Conservation (phyloP, 1,140 invertebrate species). For the Lepidurus couesii region DNA sequence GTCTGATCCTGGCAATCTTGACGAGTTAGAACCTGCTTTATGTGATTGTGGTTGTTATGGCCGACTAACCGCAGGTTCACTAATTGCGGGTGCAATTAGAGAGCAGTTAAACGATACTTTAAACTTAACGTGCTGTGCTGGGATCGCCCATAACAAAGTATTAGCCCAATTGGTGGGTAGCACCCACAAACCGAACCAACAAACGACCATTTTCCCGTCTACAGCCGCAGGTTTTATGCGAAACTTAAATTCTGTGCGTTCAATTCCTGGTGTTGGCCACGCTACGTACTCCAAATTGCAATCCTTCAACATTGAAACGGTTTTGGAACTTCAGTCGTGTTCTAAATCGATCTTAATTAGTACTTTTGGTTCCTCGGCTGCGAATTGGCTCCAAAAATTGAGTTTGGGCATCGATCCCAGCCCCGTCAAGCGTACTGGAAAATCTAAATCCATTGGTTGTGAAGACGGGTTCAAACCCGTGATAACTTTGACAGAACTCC, state of each 20-base stretch:
- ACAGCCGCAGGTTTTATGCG: conserved; percentile 57
- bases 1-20: conserved; percentile 34
- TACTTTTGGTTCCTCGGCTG: conserved; percentile 59
- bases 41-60: conserved; percentile 65
- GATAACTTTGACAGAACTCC: conserved; percentile 61
- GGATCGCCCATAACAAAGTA: conserved; percentile 75
- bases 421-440: conserved; percentile 61
- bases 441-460: conserved; percentile 62
- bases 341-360: conserved; percentile 53
- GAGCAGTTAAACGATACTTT: conserved; percentile 57
- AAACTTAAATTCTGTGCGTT: conserved; percentile 51
- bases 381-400: conserved; percentile 59
- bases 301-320: conserved; percentile 56
- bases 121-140: conserved; percentile 70
- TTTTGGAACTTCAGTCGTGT: conserved; percentile 59
- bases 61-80: conserved; percentile 58
- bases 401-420: conserved; percentile 63
- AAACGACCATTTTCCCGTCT: conserved; percentile 67
- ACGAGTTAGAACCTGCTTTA: conserved; percentile 44
- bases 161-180: conserved; percentile 69
- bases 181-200: conserved; percentile 69
- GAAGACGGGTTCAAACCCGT: conserved; percentile 68
- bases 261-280: conserved; percentile 65
- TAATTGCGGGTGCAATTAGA: conserved; percentile 64
- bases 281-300: conserved; percentile 58